Evolutionary conservation across 2,113 vertebrate genomes (phyloP).

Genomic region (Megaceryle torquata): DNA sequence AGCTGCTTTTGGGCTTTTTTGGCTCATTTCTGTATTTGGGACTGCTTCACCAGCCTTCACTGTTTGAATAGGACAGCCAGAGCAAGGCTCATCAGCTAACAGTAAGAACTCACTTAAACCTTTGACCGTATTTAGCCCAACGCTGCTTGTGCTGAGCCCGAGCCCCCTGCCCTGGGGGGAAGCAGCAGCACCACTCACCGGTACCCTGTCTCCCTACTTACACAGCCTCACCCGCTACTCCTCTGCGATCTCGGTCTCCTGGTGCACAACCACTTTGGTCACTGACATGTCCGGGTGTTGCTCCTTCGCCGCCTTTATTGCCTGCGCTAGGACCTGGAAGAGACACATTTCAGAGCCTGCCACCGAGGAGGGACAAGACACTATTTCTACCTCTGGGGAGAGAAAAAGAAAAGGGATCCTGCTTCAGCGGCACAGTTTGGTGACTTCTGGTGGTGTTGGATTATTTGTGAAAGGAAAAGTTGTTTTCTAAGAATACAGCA

Average conservation of each 20-base stretch:
- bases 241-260: slow-evolving; percentile 94
- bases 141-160: fast-evolving
- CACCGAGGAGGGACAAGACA: neutral
- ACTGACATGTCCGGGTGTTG: slow-evolving; percentile 99
- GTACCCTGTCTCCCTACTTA: neutral
- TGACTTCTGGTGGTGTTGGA: neutral
- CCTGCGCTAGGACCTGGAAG: slow-evolving; percentile 90
- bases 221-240: slow-evolving; percentile 72
- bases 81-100: neutral
- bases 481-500: neutral
- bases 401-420: neutral
- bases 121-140: neutral
- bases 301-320: slow-evolving; percentile 95
- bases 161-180: neutral
- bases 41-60: neutral
- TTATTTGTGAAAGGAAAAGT: neutral
- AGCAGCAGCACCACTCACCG: neutral
- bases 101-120: neutral
- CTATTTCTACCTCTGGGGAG: neutral
- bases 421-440: neutral
- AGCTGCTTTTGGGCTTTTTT: neutral
- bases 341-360: neutral
- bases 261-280: slow-evolving; percentile 98
- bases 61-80: neutral
- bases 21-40: neutral